A percentile compares a stretch with the other conserved stretches of the same genome.
phyloP scores from a whole-genome alignment of 2,888 invertebrate genomes.

The Rutpela maculata region DNA sequence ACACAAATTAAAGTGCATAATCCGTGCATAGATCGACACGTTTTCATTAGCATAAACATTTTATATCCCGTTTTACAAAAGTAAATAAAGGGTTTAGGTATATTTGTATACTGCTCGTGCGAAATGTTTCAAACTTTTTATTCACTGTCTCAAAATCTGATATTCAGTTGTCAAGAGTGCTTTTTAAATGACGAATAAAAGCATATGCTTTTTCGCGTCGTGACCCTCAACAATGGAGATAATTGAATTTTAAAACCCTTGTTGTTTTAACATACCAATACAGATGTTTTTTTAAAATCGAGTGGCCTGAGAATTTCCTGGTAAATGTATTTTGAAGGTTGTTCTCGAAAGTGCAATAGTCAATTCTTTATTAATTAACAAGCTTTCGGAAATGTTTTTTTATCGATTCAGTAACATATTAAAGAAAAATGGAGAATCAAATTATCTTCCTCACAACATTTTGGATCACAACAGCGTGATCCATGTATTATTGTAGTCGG shows the following conservation, averaged over 20 bases:
- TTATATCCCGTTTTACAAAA: slow-evolving; percentile 59
- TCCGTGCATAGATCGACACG: slow-evolving; percentile 61
- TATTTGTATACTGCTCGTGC: slow-evolving; percentile 49
- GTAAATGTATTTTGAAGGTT: neutral
- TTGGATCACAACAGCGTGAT: too few relatives aligned
- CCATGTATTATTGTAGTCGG: too few relatives aligned
- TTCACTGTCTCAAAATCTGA: slow-evolving; percentile 52
- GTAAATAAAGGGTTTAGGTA: slow-evolving; percentile 58
- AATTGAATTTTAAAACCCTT: slow-evolving; percentile 54
- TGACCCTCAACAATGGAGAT: slow-evolving; percentile 37
- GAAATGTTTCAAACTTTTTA: slow-evolving; percentile 60
- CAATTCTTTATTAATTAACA: too few relatives aligned
- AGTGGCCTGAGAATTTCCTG: slow-evolving; percentile 3
- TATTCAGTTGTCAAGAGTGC: slow-evolving; percentile 52
- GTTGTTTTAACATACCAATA: slow-evolving; percentile 49
- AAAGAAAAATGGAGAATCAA: too few relatives aligned
- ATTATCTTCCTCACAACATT: too few relatives aligned
- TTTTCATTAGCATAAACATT: slow-evolving; percentile 63
- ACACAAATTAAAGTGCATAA: slow-evolving; percentile 60
- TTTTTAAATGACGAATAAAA: slow-evolving; percentile 43
- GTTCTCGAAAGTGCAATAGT: too few relatives aligned
- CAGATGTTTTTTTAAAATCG: slow-evolving; percentile 22
- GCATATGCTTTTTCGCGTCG: slow-evolving; percentile 51
- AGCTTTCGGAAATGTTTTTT: too few relatives aligned
- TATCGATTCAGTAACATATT: too few relatives aligned